Base-by-base conservation (phyloP, 1,140 invertebrate genomes). In the Hestina assimilis region DNA sequence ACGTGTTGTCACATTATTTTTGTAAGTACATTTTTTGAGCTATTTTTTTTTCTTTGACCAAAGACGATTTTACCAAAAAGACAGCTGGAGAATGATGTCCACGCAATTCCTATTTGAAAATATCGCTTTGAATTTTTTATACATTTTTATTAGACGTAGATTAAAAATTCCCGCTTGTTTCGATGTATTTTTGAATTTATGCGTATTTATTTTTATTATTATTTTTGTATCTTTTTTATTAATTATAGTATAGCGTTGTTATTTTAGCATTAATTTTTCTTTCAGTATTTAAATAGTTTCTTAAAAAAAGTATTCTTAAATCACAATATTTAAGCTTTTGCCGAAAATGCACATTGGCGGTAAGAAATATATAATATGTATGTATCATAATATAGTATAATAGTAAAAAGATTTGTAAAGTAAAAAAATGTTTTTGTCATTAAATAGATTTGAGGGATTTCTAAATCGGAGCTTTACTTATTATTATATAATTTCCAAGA, bases 151-250 rank as follows among this genome's bases (percentile, higher is more conserved):
- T 69, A 74, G 62, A 43, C 50, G 43, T 67, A 63, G 54, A 58
- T 52, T 54, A 63, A 41, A 28, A 56, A 61, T n/a, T 66, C 70
- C 70, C 60, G 69, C 66, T 80, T 77, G 70, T 83, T 84, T 84
- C 67, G 69, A 83, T 75, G 69, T 83, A 79, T 82, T 83, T 83
- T 80, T 81, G 69, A 75, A 63, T 63, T 83, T 75, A 82, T 82
- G 78, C 75, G 74, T 84, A 83, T 83, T 83, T 81, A 80, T 79
- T 79, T 79, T 73, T 81, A 83, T 83, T 77, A 74, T 80, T 76
- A 72, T 61, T 66, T 74, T 8, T 15, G 5, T 19, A 76, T 75
- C 79, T 83, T 84, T 84, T 87, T 69, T 83, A 84, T 81, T 69
- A 72, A 79, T 83, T 71, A 60, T 74, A 74, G 60, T 63, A 45